Evolutionary conservation across 2,888 invertebrate genomes (phyloP).

Genomic region (Trisateles emortualis): DNA sequence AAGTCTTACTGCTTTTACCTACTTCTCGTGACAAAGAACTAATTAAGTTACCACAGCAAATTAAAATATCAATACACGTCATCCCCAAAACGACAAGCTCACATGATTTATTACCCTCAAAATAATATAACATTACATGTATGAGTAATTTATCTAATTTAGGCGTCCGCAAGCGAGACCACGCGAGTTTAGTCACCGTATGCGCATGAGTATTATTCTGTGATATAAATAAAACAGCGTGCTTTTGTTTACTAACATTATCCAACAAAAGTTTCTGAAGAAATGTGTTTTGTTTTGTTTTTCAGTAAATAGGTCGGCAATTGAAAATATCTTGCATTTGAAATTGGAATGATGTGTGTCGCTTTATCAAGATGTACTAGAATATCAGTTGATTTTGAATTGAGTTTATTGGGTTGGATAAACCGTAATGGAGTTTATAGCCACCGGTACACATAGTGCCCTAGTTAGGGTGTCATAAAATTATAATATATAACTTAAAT

Average conservation of each 20-base stretch:
- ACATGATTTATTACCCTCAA: constrained; percentile 38
- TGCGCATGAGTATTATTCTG: constrained; percentile 20
- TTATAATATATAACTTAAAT: too few relatives aligned
- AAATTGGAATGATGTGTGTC: not conserved
- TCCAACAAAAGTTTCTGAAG: constrained; percentile 10
- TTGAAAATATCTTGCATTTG: constrained; percentile 12
- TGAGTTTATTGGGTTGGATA: not conserved
- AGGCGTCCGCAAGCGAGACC: constrained; percentile 27
- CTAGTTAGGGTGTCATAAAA: too few relatives aligned
- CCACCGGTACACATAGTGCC: too few relatives aligned
- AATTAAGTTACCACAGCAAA: not conserved
- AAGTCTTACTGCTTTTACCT: too few relatives aligned
- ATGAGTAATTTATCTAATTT: constrained; percentile 57
- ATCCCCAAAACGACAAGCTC: constrained; percentile 28
- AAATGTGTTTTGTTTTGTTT: constrained; percentile 10
- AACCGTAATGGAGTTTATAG: not conserved
- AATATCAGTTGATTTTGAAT: too few relatives aligned
- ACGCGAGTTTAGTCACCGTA: constrained; percentile 47
- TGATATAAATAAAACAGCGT: constrained; percentile 36
- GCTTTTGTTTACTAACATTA: constrained; percentile 59
- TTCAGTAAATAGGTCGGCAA: not conserved
- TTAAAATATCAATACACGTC: constrained; percentile 16
- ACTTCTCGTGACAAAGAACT: not conserved
- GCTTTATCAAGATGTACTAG: not conserved
- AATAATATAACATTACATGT: constrained; percentile 40